phyloP scores from a whole-genome alignment of 1,140 invertebrate genomes.

The Asbolus verrucosus region DNA sequence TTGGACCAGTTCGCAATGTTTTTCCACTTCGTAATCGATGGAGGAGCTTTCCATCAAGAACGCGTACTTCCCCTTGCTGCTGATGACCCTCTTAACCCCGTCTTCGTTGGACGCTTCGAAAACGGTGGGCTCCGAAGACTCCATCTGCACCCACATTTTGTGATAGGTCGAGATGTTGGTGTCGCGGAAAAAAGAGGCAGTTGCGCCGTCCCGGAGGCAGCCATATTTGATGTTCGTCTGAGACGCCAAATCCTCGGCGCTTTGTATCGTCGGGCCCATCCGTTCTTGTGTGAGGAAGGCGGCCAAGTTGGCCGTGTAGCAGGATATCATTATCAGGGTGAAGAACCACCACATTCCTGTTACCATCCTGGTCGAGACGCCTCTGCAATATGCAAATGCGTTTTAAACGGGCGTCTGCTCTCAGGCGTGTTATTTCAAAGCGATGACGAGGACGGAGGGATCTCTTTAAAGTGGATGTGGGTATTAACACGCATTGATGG shows the following conservation, averaged over 20 bases:
- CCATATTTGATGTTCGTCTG: constrained; percentile 94
- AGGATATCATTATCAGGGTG: constrained; percentile 94
- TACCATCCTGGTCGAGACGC: constrained; percentile 81
- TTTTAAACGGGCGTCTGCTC: no score
- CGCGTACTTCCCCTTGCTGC: constrained; percentile 77
- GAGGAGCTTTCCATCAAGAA: constrained; percentile 89
- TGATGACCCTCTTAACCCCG: constrained; percentile 84
- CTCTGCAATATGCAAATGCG: no score
- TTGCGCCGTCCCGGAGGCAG: constrained; percentile 79
- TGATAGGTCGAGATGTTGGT: constrained; percentile 79
- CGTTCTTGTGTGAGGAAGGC: constrained; percentile 92
- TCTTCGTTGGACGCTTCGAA: constrained; percentile 85
- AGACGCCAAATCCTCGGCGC: constrained; percentile 88
- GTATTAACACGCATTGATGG: constrained; percentile 32
- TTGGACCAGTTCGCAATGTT: constrained; percentile 82
- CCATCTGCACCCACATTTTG: constrained; percentile 82
- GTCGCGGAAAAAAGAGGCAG: constrained; percentile 72
- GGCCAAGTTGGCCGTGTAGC: constrained; percentile 95
- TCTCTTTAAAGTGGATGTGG: constrained; percentile 24
- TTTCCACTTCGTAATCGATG: constrained; percentile 82
- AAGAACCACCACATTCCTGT: constrained; percentile 97
- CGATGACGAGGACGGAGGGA: no score
- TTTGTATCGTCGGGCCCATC: constrained; percentile 87
- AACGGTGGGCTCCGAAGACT: constrained; percentile 81
- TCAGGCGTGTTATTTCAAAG: no score